Evolutionary conservation across 2,797 vertebrate species (phyloP), one percentile per base, ranked within the genome.

Genomic region (Microctenopoma stevenorrisi): DNA sequence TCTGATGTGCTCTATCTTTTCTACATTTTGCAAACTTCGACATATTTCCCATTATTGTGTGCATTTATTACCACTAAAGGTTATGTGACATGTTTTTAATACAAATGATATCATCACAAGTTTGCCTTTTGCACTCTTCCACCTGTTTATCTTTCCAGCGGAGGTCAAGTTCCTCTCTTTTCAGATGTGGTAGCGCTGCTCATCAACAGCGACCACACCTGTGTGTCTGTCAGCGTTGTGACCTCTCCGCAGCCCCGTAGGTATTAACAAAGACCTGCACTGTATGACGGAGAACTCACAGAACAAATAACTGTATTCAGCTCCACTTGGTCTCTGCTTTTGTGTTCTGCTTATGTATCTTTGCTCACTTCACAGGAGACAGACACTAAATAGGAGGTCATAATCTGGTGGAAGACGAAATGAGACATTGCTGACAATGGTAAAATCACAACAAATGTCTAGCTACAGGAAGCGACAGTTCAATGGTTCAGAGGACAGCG

Each of bases 231-330:
- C 84, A 85, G 65, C 68, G 59, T 11, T 30, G 52, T 71, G 83
- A 84, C 86, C 83, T 73, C 63, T 48, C 42, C 33, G 53, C 43
- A 56, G 72, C 53, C 79, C 52, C 68, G 68, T 46, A 48, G 58
- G 50, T 57, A 46, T 5, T 59, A 51, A 85, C 86, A 92, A 86
- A 89, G 85, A 72, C 58, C n/a, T 47, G 38, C 77, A 76, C 72
- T 90, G 71, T 89, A 9, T 78, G 63, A 80, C 64, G 68, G 54
- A 28, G 52, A 60, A 65, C 55, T 25, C 68, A 66, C 65, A 22
- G 68, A 89, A 92, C 87, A 91, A 89, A 87, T 68, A 59, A 42
- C 70, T 73, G 76, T 60, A 86, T 93, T 94, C 85, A 90, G 84
- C 66, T 72, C 64, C 51, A 62, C 60, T 83, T 50, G 2, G 74